Base-by-base conservation (phyloP, 1,140 invertebrate species). In the Paralvinella palmiformis region DNA sequence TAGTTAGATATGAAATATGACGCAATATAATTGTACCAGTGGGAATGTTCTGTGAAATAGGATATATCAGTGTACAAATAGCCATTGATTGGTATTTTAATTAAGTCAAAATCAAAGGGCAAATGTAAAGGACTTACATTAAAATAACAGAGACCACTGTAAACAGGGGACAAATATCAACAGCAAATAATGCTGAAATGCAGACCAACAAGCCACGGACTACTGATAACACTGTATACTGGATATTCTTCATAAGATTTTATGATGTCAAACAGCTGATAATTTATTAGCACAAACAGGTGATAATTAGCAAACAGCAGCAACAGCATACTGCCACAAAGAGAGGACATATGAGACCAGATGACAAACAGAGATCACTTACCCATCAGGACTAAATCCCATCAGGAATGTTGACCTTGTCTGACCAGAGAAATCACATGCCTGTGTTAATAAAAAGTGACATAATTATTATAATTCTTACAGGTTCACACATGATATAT, bases 301-400 rank as follows among this genome's bases (percentile, higher is more conserved):
- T 45, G 1, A 32, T 29, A 17, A 20, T 45, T 50, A 45, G 15
- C 32, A 27, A 32, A 4, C 20, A 6, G n/a, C 1, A 1, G 27
- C 20, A 33, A 32, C 60, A 3, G 52, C 24, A 66, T 32, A 20
- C 22, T 29, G 50, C 22, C 62, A 31, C 37, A 33, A 17, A 29
- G 77, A 20, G 36, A 20, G 13, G 41, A 45, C 53, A 41, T 37
- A 33, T 48, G 48, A 22, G 22, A 41, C 4, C 22, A 52, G n/a
- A 48, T 59, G 13, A 24, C 27, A 41, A 22, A 64, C 58, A n/a
- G n/a, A n/a, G n/a, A n/a, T n/a, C n/a, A n/a, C n/a, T 83, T 82
- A 89, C 87, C 88, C 88, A 85, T 91, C 89, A 60, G 88, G 87
- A 85, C 89, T 91, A 69, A 91, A 92, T 45, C 89, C 88, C 87